Evolutionary conservation across 2,888 invertebrate genomes (phyloP).

Genomic region (Amaurobius ferox): DNA sequence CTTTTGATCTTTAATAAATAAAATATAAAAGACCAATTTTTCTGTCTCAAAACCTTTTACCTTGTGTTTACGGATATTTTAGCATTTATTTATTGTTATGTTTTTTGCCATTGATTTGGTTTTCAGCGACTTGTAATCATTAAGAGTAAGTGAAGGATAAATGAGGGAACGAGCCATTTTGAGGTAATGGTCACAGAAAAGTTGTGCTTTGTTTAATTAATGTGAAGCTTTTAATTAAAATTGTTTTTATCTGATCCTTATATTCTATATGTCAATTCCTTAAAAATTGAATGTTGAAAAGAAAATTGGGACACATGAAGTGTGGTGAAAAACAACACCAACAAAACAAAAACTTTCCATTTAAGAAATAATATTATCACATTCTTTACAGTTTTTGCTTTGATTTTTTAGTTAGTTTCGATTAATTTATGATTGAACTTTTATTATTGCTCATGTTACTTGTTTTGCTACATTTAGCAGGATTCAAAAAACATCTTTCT

Average conservation of each 20-base stretch:
- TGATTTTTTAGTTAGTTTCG: background rate
- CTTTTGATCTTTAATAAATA: no score
- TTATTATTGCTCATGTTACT: no score
- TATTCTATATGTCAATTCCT: constrained; percentile 27
- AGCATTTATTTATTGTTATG: constrained; percentile 13
- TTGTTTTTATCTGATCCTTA: constrained; percentile 33
- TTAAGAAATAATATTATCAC: constrained; percentile 30
- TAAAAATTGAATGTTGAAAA: constrained; percentile 13
- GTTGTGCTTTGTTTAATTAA: constrained; percentile 52
- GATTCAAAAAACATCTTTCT: no score
- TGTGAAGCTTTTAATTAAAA: constrained; percentile 47
- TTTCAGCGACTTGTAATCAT: constrained; percentile 36
- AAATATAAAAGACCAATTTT: no score
- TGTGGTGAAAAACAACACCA: background rate
- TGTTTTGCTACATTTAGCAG: no score
- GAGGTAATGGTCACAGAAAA: constrained; percentile 49
- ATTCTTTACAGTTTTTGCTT: background rate
- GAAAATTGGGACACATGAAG: constrained; percentile 17
- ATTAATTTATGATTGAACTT: background rate
- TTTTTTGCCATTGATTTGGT: constrained; percentile 45
- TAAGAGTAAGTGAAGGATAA: constrained; percentile 49
- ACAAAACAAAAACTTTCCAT: constrained; percentile 33
- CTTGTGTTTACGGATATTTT: background rate
- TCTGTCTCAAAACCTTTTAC: no score
- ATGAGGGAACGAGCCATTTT: constrained; percentile 40